These are phyloP conservation scores for Acinonyx jubatus DNA, from an alignment of 2,113 vertebrate species.

Conservation along the genomic window DNA sequence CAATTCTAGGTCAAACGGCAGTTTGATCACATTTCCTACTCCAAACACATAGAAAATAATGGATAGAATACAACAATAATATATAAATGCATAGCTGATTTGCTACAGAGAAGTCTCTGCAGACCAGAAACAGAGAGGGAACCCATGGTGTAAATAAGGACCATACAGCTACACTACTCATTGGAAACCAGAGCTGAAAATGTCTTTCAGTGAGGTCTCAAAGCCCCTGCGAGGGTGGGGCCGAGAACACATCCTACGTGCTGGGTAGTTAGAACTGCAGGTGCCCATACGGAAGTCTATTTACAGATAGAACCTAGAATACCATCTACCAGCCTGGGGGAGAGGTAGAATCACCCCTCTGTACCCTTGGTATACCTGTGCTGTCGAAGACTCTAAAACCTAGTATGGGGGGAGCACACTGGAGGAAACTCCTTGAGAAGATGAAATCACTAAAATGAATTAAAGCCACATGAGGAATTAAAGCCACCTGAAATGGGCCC, in stretches of 20 bases:
- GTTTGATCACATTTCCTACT: background rate
- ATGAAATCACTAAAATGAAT: background rate
- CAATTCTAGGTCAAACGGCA: background rate
- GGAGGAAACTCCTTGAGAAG: background rate
- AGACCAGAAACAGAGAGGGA: background rate
- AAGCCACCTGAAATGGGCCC: background rate
- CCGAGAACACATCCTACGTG: accelerated
- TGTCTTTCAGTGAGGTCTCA: background rate
- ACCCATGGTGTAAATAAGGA: accelerated
- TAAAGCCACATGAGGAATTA: background rate
- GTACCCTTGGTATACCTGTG: too few relatives aligned
- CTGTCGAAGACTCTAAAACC: background rate
- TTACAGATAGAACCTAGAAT: background rate
- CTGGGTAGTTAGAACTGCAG: background rate
- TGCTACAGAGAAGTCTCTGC: background rate
- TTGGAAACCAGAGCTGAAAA: background rate
- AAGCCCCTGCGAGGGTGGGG: background rate
- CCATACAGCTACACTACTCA: too few relatives aligned
- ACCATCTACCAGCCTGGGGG: accelerated
- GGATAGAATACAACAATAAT: background rate
- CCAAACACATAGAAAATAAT: background rate
- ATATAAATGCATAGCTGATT: background rate
- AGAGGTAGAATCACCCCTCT: background rate
- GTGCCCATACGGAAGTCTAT: background rate
- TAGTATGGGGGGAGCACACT: background rate